phyloP scores from a whole-genome alignment of 2,797 vertebrate genomes.

The Basileuterus tristriatus region DNA sequence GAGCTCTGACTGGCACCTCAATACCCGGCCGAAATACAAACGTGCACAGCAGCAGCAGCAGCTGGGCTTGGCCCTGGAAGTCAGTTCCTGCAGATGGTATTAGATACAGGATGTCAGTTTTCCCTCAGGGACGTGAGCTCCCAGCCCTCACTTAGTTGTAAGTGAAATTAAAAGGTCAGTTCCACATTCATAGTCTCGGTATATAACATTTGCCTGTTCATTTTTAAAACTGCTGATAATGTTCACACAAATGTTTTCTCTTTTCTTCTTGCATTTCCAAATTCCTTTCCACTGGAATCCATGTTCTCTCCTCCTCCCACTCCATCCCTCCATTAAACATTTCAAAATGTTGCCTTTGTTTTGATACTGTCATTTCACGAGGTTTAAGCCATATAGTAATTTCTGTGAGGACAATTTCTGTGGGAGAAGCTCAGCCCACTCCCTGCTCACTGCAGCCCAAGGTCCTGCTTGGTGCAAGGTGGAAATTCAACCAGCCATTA shows the following conservation, averaged over 20 bases:
- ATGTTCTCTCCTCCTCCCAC: slow-evolving; percentile 24
- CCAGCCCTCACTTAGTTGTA: not conserved
- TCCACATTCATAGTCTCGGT: not conserved
- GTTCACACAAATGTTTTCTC: not conserved
- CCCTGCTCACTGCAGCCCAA: not conserved
- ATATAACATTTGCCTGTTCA: not conserved
- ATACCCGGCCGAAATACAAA: not conserved
- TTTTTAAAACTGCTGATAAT: not conserved
- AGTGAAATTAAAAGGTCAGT: not conserved
- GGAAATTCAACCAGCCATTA: not conserved
- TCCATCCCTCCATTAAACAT: not conserved
- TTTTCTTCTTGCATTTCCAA: slow-evolving; percentile 22
- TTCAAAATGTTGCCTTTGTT: slow-evolving; percentile 68
- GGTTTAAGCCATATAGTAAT: slow-evolving; percentile 17
- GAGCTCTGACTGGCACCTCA: not conserved
- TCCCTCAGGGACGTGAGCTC: not conserved
- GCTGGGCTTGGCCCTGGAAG: not conserved
- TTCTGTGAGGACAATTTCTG: not conserved
- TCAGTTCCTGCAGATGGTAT: not conserved
- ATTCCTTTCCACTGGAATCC: slow-evolving; percentile 55
- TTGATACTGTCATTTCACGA: not conserved
- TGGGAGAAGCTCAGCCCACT: not conserved
- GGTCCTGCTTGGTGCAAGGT: not conserved
- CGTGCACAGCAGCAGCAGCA: not conserved
- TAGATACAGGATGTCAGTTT: not conserved